phyloP scores from a whole-genome alignment of 1,140 invertebrate species.

The Thereuonema tuberculata region DNA sequence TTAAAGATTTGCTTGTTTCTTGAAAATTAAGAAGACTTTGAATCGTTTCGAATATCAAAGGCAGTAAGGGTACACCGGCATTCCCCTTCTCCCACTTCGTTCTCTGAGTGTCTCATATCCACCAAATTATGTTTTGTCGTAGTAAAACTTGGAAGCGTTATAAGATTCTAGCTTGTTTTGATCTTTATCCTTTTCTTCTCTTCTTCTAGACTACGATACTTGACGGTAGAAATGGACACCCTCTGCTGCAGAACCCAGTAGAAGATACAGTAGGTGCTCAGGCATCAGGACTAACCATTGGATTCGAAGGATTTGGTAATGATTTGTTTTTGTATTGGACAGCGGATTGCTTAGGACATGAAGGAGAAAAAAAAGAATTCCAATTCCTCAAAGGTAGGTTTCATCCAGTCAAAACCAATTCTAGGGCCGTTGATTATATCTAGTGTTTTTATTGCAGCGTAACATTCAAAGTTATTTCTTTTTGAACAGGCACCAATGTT shows the following conservation, averaged over 20 bases:
- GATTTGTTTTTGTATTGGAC: conserved; percentile 63
- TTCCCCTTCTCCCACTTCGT: too few species aligned
- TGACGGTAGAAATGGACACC: conserved; percentile 50
- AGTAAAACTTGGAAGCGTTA: neutral
- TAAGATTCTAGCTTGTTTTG: too few species aligned
- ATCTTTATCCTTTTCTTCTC: conserved; percentile 11
- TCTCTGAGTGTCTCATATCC: too few species aligned
- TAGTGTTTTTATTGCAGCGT: too few species aligned
- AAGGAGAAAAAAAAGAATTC: conserved; percentile 32
- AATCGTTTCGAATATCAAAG: too few species aligned
- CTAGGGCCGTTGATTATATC: too few species aligned
- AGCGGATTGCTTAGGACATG: conserved; percentile 42
- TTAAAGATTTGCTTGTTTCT: too few species aligned
- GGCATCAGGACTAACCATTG: conserved; percentile 48
- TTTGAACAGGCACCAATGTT: conserved; percentile 41
- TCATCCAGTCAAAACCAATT: too few species aligned
- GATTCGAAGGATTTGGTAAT: conserved; percentile 46
- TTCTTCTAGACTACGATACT: conserved; percentile 43
- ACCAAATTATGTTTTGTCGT: neutral
- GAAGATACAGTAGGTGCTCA: conserved; percentile 50
- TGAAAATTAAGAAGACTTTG: too few species aligned
- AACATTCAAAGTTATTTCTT: conserved; percentile 11
- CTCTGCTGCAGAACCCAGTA: conserved; percentile 44
- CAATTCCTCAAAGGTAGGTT: conserved; percentile 35
- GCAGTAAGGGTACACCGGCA: too few species aligned